phyloP scores from a whole-genome alignment of 1,140 invertebrate species.

The Lordiphosa collinella region DNA sequence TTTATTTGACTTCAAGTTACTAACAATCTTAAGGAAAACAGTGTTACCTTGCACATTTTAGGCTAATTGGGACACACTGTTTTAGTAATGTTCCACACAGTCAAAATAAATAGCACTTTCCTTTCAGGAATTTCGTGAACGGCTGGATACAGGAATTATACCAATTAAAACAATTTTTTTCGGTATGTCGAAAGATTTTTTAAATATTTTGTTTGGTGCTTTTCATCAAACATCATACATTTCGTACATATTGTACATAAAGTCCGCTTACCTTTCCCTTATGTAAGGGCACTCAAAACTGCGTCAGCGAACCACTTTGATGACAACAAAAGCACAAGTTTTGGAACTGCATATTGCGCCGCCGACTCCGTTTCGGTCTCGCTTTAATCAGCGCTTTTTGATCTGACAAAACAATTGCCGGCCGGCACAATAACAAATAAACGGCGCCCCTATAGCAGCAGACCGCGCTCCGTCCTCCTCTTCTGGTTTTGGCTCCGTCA shows the following conservation, averaged over 20 bases:
- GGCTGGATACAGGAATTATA: too few species aligned
- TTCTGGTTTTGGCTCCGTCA: slow-evolving; percentile 6
- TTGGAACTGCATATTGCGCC: slow-evolving; percentile 49
- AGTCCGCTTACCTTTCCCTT: neutral
- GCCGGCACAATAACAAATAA: slow-evolving; percentile 35
- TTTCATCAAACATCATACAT: too few species aligned
- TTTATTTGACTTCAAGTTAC: too few species aligned
- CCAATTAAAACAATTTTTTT: too few species aligned
- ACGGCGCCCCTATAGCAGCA: slow-evolving; percentile 6
- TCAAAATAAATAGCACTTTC: too few species aligned
- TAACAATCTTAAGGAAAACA: too few species aligned
- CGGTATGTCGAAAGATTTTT: too few species aligned
- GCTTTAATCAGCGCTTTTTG: slow-evolving; percentile 70
- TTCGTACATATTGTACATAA: neutral
- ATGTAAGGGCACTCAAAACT: slow-evolving; percentile 1
- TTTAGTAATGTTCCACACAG: too few species aligned
- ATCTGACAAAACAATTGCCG: slow-evolving; percentile 62
- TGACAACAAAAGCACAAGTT: slow-evolving; percentile 58
- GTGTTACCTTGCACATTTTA: too few species aligned
- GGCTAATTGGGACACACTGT: too few species aligned
- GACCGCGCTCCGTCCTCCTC: neutral
- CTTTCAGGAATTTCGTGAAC: too few species aligned
- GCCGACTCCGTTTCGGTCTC: slow-evolving; percentile 22
- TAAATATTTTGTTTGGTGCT: too few species aligned
- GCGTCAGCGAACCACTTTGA: slow-evolving; percentile 26